phyloP scores from a whole-genome alignment of 1,140 invertebrate genomes.

The Stenopsyche tienmushanensis region DNA sequence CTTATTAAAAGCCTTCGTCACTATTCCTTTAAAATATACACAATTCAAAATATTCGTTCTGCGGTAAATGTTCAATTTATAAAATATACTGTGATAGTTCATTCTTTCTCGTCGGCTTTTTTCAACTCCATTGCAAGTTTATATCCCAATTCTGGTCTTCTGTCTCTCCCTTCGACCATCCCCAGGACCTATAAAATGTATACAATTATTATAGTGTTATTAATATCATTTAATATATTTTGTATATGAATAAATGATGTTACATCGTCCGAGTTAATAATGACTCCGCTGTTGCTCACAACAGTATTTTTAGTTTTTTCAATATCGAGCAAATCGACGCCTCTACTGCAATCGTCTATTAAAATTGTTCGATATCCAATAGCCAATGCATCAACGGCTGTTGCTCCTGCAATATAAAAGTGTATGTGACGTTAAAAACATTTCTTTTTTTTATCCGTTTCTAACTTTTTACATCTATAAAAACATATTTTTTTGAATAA shows the following conservation, averaged over 20 bases:
- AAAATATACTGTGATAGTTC: too few relatives aligned
- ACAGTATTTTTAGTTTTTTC: slow-evolving; percentile 78
- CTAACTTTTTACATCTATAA: too few relatives aligned
- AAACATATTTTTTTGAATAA: too few relatives aligned
- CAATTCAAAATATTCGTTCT: too few relatives aligned
- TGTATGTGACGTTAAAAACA: too few relatives aligned
- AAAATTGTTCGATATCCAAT: slow-evolving; percentile 88
- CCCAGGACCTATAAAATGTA: slow-evolving; percentile 63
- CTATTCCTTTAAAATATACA: too few relatives aligned
- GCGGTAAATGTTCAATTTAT: too few relatives aligned
- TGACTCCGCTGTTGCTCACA: slow-evolving; percentile 71
- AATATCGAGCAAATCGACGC: slow-evolving; percentile 82
- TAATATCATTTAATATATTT: neutral
- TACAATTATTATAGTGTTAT: slow-evolving; percentile 5
- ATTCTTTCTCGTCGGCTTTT: slow-evolving; percentile 48
- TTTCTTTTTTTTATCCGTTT: too few relatives aligned
- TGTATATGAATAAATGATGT: neutral
- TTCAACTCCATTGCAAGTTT: slow-evolving; percentile 83
- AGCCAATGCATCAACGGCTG: slow-evolving; percentile 81
- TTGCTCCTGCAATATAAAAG: slow-evolving; percentile 67
- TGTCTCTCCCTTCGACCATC: slow-evolving; percentile 84
- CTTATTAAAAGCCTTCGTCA: too few relatives aligned
- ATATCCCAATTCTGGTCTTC: slow-evolving; percentile 83
- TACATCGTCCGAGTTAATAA: slow-evolving; percentile 70
- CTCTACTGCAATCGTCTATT: slow-evolving; percentile 88